Evolutionary conservation across 2,113 vertebrate species (phyloP), one percentile per base, ranked within the genome.

Genomic region (Lampris megalopsis): DNA sequence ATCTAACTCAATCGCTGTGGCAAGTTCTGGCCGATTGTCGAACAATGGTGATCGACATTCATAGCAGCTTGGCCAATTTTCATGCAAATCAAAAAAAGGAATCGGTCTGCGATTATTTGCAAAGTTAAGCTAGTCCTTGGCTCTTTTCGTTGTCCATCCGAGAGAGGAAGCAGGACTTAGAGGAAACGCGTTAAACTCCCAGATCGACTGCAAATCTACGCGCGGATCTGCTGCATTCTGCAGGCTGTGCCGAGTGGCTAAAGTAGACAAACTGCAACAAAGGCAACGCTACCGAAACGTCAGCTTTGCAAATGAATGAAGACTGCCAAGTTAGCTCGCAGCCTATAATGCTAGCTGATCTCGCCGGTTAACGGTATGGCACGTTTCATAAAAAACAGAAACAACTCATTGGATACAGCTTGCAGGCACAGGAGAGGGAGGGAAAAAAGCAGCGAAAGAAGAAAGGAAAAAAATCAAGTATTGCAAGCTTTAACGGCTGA

Each of bases 381-480:
- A 87, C 88, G 84, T 89, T 91, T 87, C 86, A 50, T 73, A 84
- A 81, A 63, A 54, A 88, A 91, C 64, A 65, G 85, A 91, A 88
- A 92, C 86, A 83, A 85, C 60, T 47, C 36, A 7, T 56, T 52
- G 37, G 45, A 71, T 41, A 63, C 61, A 61, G 73, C 71, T 77
- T 67, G 60, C 76, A 80, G 58, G 67, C 73, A 72, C 56, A 52
- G n/a, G 1, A 35, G 43, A 45, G 4, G 7, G 13, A 35, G 43
- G 61, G 43, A 45, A 6, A 9, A 24, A 35, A 48, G 61, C 24
- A 37, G 5, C 42, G 9, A 38, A 4, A 45, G 66, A 36, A 48
- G 62, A 52, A 48, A 38, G 7, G 9, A 42, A 13, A 66, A 52
- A 56, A 69, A 76, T 58, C 61, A 63, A 71, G 68, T 69, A 73